phyloP scores from a whole-genome alignment of 1,140 invertebrate genomes.

The Liolophura sinensis region DNA sequence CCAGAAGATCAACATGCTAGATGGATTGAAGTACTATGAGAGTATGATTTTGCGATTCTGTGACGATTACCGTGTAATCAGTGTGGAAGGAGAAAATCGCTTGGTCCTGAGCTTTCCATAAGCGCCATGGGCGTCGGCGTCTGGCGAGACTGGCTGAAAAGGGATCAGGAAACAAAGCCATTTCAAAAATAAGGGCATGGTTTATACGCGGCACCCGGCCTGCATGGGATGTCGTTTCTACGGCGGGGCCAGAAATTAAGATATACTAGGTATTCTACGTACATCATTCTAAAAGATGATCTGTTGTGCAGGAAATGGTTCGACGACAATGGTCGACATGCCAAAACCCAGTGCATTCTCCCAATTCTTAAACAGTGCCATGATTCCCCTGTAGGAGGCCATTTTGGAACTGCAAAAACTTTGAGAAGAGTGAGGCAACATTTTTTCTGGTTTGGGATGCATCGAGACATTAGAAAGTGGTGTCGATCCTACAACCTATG shows the following conservation, averaged over 20 bases:
- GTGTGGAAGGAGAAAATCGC: neutral
- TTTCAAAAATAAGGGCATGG: neutral
- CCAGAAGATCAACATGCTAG: conserved; percentile 7
- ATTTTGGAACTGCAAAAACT: conserved; percentile 17
- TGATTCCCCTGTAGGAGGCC: conserved; percentile 10
- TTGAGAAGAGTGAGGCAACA: conserved; percentile 1
- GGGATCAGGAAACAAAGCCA: neutral
- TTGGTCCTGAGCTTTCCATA: neutral
- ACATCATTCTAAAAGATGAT: conserved; percentile 1
- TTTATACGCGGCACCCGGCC: neutral
- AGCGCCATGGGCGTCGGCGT: too few relatives aligned
- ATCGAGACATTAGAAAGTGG: neutral
- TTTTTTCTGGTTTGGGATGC: conserved; percentile 8
- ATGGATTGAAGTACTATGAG: conserved; percentile 2
- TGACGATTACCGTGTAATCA: neutral
- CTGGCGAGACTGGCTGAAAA: neutral
- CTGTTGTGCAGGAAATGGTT: neutral
- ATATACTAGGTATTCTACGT: conserved; percentile 10
- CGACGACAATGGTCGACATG: neutral
- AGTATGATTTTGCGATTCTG: neutral
- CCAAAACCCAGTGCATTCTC: neutral
- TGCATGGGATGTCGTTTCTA: conserved; percentile 2
- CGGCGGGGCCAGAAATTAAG: neutral
- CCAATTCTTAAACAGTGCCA: conserved; percentile 10
- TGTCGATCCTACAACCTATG: neutral